Percentiles rank a stretch among this genome's conserved stretches.
These are phyloP conservation scores for Malurus alboscapulatus DNA, from an alignment of 2,113 vertebrate genomes.

Conservation along the genomic window DNA sequence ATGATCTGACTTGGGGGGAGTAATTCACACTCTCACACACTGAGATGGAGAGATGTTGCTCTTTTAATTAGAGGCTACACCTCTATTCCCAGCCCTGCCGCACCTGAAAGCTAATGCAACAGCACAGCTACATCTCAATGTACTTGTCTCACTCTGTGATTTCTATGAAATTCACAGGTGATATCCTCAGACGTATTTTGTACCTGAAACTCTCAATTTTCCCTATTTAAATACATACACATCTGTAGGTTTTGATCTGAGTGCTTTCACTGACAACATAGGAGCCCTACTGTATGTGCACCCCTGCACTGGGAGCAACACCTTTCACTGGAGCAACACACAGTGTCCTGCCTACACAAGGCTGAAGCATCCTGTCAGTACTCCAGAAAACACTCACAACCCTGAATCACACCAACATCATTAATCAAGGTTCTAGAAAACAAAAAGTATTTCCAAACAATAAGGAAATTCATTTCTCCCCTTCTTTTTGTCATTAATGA, in stretches of 20 bases:
- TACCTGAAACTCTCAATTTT: background rate
- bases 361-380: background rate
- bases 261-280: background rate
- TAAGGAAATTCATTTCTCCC: background rate
- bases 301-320: background rate
- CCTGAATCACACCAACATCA: background rate
- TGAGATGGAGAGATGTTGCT: background rate
- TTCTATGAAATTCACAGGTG: background rate
- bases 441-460: background rate
- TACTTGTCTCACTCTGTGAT: background rate
- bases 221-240: background rate
- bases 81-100: slow-evolving; percentile 8
- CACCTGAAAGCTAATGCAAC: background rate
- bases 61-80: slow-evolving; percentile 22
- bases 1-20: background rate
- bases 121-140: background rate
- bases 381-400: background rate
- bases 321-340: background rate
- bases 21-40: background rate
- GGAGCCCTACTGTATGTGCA: fast-evolving
- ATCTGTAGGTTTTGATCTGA: background rate
- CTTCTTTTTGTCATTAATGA: background rate
- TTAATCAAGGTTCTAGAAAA: background rate
- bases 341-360: background rate
- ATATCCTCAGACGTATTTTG: background rate